phyloP scores from a whole-genome alignment of 2,797 vertebrate species.

The Simalia tracyae region DNA sequence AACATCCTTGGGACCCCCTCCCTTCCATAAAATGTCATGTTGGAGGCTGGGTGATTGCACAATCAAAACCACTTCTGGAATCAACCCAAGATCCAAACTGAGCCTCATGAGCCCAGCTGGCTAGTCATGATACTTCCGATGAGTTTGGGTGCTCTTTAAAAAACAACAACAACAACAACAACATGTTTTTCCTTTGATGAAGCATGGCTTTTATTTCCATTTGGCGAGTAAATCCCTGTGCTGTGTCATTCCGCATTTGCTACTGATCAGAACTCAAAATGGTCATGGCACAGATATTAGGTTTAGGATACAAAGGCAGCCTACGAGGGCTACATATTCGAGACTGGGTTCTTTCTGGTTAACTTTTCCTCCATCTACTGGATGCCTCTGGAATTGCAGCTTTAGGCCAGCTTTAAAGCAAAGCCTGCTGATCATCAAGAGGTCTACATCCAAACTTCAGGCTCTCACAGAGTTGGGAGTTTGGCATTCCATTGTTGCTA shows the following conservation, averaged over 20 bases:
- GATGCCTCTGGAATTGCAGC: slow-evolving; percentile 50
- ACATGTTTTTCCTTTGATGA: slow-evolving; percentile 24
- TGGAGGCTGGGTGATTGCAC: background rate
- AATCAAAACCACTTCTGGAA: background rate
- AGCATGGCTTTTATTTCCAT: slow-evolving; percentile 25
- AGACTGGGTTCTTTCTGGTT: background rate
- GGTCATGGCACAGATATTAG: slow-evolving; percentile 1
- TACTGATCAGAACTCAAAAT: slow-evolving; percentile 32
- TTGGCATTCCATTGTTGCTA: background rate
- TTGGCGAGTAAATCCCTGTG: background rate
- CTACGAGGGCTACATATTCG: background rate
- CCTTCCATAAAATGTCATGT: background rate
- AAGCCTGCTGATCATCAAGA: background rate
- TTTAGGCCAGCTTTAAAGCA: background rate
- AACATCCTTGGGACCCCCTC: background rate
- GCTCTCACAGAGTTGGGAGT: background rate
- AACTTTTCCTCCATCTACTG: slow-evolving; percentile 52
- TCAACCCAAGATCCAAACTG: background rate
- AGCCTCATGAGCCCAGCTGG: slow-evolving; percentile 3
- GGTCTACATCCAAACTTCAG: background rate
- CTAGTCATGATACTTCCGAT: slow-evolving; percentile 3
- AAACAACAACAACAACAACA: slow-evolving; percentile 2
- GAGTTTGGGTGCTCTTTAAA: slow-evolving; percentile 1
- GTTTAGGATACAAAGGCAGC: background rate
- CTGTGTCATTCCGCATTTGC: slow-evolving; percentile 16